These are phyloP conservation scores for Danaus chrysippus DNA, from an alignment of 2,888 invertebrate genomes.

Conservation along the genomic window DNA sequence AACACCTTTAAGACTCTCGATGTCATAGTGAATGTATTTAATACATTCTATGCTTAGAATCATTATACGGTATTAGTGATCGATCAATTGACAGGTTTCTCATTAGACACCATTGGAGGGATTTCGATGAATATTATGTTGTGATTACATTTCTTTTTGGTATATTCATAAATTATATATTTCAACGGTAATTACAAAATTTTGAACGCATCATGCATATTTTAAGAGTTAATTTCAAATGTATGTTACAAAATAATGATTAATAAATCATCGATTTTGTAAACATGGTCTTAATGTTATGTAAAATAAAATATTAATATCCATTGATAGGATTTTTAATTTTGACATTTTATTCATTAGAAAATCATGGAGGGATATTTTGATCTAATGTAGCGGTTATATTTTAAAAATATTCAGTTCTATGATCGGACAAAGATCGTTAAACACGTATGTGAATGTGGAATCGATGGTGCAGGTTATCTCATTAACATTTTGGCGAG, in stretches of 20 bases:
- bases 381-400: too few species aligned
- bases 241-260: too few species aligned
- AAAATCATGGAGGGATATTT: too few species aligned
- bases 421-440: not conserved
- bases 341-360: too few species aligned
- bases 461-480: constrained; percentile 39
- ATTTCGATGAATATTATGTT: not conserved
- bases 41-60: constrained; percentile 37
- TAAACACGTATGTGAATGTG: constrained; percentile 13
- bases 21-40: constrained; percentile 39
- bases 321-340: too few species aligned
- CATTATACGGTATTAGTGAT: constrained; percentile 10
- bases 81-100: constrained; percentile 11
- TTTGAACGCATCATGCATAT: too few species aligned
- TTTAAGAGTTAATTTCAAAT: too few species aligned
- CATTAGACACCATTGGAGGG: not conserved
- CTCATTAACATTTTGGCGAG: constrained; percentile 60
- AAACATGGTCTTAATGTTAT: too few species aligned
- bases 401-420: not conserved
- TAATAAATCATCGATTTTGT: too few species aligned
- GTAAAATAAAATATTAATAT: too few species aligned
- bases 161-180: not conserved
- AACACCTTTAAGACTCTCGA: constrained; percentile 54
- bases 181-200: not conserved
- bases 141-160: not conserved